Evolutionary conservation across 2,113 vertebrate species (phyloP).

Genomic region (Bubo blakistoni): DNA sequence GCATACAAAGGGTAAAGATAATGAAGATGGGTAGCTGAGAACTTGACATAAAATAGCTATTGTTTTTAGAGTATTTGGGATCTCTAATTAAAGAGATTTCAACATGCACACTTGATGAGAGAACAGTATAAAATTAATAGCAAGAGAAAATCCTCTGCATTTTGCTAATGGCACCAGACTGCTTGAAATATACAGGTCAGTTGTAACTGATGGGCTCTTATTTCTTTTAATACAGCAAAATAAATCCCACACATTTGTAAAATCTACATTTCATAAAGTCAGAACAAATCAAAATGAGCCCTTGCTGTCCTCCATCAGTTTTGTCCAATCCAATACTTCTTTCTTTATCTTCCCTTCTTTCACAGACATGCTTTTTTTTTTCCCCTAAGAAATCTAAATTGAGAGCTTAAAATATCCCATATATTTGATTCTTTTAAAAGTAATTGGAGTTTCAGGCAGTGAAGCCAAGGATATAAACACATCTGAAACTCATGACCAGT

Average conservation of each 20-base stretch:
- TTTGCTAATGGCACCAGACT: not conserved
- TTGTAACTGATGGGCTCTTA: not conserved
- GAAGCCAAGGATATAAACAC: not conserved
- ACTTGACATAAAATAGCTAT: not conserved
- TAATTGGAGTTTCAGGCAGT: not conserved
- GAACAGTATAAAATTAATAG: not conserved
- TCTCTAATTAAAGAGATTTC: not conserved
- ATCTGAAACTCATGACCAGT: not conserved
- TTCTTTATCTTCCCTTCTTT: not conserved
- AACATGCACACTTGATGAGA: not conserved
- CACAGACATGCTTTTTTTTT: not conserved
- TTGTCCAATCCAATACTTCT: not conserved
- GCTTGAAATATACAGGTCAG: not conserved
- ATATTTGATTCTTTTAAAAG: not conserved
- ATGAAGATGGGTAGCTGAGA: not conserved
- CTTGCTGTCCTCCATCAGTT: not conserved
- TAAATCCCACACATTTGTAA: not conserved
- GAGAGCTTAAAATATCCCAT: not conserved
- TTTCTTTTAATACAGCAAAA: not conserved
- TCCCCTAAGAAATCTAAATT: not conserved
- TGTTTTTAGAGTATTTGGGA: not conserved
- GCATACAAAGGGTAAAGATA: not conserved
- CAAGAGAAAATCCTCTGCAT: not conserved
- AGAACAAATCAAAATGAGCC: not conserved
- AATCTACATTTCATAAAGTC: not conserved